Conservation (phyloP, 2,113 vertebrate genomes). For the Oreocharis arfaki region DNA sequence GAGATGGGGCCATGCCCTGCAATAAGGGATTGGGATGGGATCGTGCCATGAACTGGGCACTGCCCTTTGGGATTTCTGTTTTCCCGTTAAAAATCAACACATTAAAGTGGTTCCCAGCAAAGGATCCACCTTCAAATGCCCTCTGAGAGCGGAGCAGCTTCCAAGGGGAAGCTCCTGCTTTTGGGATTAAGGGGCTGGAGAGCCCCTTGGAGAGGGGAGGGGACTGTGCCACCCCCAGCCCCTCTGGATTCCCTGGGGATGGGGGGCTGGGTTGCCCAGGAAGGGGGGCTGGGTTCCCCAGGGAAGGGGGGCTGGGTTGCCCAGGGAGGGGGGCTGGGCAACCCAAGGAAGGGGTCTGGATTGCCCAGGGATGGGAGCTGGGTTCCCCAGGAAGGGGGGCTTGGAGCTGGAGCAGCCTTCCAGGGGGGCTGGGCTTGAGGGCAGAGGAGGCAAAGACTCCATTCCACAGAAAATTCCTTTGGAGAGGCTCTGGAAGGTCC, state of each 20-base stretch:
- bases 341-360: rapidly evolving
- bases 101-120: neutral
- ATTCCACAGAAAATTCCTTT: neutral
- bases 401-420: neutral
- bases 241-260: rapidly evolving
- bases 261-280: too few species aligned
- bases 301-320: neutral
- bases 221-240: neutral
- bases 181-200: neutral
- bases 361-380: rapidly evolving
- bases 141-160: neutral
- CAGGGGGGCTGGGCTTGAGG: neutral
- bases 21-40: neutral
- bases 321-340: neutral
- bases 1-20: neutral
- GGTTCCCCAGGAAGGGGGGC: rapidly evolving
- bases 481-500: neutral
- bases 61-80: rapidly evolving
- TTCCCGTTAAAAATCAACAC: neutral
- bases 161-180: neutral
- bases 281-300: rapidly evolving
- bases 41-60: neutral
- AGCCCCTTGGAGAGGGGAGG: neutral
- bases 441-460: neutral
- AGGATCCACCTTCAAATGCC: neutral